phyloP scores from a whole-genome alignment of 2,888 invertebrate species.

The Pollenia labialis region DNA sequence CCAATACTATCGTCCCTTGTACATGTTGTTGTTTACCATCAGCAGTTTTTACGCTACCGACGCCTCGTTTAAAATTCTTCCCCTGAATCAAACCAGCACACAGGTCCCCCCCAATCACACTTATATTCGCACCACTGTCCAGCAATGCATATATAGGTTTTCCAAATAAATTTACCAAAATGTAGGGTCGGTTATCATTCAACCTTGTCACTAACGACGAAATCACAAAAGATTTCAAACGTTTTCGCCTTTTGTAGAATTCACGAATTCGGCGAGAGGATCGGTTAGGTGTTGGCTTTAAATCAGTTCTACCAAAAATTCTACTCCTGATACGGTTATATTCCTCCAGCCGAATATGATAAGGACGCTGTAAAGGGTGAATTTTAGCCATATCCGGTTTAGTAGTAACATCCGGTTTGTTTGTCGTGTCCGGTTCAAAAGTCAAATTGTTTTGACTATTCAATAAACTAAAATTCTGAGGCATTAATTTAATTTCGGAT shows the following conservation, averaged over 20 bases:
- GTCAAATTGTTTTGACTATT: neutral
- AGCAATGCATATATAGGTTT: neutral
- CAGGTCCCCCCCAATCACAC: neutral
- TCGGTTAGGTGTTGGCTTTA: neutral
- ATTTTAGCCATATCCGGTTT: too few relatives aligned
- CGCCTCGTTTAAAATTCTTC: neutral
- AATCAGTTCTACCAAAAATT: neutral
- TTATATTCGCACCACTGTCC: too few relatives aligned
- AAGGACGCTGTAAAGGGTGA: too few relatives aligned
- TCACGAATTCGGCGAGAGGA: neutral
- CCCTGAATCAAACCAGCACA: neutral
- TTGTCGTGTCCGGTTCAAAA: neutral
- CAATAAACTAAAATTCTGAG: neutral
- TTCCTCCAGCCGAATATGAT: neutral
- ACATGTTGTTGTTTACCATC: neutral
- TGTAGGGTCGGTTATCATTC: neutral
- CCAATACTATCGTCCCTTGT: neutral
- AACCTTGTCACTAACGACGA: neutral
- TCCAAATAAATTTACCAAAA: neutral
- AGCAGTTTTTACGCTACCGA: neutral
- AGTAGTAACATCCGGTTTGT: neutral
- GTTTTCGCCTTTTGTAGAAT: neutral
- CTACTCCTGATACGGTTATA: neutral
- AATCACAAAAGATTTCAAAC: neutral
- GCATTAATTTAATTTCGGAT: neutral